Evolutionary conservation across 2,797 vertebrate genomes (phyloP), one percentile per base, ranked within the genome.

Genomic region (Poeciliopsis gracilis): DNA sequence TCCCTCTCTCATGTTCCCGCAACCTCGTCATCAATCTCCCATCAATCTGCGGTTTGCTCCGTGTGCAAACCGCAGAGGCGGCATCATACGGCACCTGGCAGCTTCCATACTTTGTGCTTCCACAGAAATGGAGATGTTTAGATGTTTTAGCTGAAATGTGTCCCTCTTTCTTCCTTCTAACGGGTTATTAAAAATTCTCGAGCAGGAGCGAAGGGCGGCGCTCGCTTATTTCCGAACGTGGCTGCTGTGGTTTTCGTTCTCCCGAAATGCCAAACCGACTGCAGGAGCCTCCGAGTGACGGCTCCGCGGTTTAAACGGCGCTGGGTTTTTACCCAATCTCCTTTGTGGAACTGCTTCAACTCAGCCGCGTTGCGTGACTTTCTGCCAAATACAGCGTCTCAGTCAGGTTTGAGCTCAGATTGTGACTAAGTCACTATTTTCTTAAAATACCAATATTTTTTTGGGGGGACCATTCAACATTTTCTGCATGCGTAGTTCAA

Each of bases 81-180:
- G 91, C 90, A 89, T 93, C 92, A 90, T 93, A 90, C 91, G 92
- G 84, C 79, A 80, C 75, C 77, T 93, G 93, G 93, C 93, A 95
- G 90, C 89, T 88, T 85, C 90, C 90, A 92, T 91, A 91, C 86
- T 85, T 91, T 85, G 74, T 63, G 78, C 83, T 63, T n/a, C 12
- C 30, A 33, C 28, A 18, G 15, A 63, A 18, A 18, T n/a, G 10
- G 11, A 12, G 0, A 55, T 28, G 16, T 61, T 61, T n/a, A 8
- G 3, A 33, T 33, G 0, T 63, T 63, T 33, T 63, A 63, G 30
- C 6, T 16, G 9, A 63, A 63, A 33, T 3, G 20, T 23, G 2
- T 25, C 51, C 51, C 51, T 57, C 53, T 57, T 3, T 12, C 10
- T 28, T 12, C 53, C 53, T 57, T 53, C 51, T 53, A 23, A 53